These are phyloP conservation scores for Anguilla anguilla DNA, from an alignment of 2,797 vertebrate species.

Conservation along the genomic window DNA sequence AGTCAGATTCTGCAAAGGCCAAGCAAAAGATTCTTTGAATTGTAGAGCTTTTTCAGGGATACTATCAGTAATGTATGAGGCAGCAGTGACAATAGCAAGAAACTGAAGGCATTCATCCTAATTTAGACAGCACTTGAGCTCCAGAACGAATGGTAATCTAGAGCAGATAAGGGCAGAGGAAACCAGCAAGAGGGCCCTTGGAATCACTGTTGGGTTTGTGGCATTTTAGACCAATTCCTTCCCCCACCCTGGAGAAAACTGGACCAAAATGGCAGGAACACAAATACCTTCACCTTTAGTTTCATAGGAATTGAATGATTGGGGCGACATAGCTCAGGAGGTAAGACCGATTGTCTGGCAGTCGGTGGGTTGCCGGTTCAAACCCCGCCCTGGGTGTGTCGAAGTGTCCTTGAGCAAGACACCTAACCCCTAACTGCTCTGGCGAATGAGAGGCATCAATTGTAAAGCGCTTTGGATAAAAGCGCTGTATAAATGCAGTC, in stretches of 20 bases:
- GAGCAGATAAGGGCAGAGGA: neutral
- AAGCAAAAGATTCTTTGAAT: conserved; percentile 9
- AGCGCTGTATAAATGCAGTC: too few relatives aligned
- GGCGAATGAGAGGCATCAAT: too few relatives aligned
- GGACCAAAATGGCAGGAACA: neutral
- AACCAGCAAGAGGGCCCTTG: neutral
- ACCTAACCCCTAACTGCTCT: too few relatives aligned
- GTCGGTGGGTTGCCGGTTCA: too few relatives aligned
- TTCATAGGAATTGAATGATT: neutral
- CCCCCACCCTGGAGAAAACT: neutral
- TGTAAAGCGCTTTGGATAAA: too few relatives aligned
- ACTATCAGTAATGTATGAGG: neutral
- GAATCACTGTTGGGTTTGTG: neutral
- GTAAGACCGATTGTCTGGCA: too few relatives aligned
- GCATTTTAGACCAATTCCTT: neutral
- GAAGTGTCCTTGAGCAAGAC: too few relatives aligned
- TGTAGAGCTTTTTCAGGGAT: conserved; percentile 11
- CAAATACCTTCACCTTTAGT: neutral
- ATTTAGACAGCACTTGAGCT: conserved; percentile 17
- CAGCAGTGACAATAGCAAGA: neutral
- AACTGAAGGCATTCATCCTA: neutral
- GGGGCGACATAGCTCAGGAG: too few relatives aligned
- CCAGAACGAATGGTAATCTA: neutral
- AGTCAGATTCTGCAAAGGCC: neutral
- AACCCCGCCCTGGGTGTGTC: too few relatives aligned